Conservation (phyloP, 1,140 invertebrate species). For the Lasaia peninsularis region DNA sequence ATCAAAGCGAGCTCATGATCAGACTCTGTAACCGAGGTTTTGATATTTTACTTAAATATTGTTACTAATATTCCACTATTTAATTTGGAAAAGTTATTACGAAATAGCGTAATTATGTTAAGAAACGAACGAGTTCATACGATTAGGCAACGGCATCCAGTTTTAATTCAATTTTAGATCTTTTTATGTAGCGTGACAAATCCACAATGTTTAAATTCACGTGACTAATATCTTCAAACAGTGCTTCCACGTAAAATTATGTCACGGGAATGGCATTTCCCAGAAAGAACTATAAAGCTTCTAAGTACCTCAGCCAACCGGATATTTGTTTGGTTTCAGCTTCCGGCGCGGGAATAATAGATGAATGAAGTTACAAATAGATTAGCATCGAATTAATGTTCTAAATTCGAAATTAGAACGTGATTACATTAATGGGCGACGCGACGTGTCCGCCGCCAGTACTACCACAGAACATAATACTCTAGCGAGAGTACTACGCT, state of each 20-base stretch:
- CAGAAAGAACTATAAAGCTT: slow-evolving; percentile 13
- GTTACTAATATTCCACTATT: no score
- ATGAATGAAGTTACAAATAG: slow-evolving; percentile 4
- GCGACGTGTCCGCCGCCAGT: neutral
- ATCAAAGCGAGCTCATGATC: no score
- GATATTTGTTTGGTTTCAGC: slow-evolving; percentile 22
- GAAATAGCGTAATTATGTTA: no score
- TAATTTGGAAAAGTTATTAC: no score
- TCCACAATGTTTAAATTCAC: neutral
- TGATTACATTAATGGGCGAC: neutral
- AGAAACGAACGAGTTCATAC: no score
- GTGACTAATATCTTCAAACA: slow-evolving; percentile 2
- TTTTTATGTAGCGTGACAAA: neutral
- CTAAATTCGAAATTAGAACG: slow-evolving; percentile 4
- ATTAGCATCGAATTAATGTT: neutral
- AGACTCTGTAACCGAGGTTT: no score
- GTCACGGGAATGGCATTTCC: slow-evolving; percentile 25
- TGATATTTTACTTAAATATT: no score
- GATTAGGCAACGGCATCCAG: no score
- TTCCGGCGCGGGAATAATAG: slow-evolving; percentile 6
- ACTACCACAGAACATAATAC: no score
- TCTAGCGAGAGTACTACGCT: no score
- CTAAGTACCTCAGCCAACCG: slow-evolving; percentile 10
- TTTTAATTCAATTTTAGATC: no score
- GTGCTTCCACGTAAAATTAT: slow-evolving; percentile 17